phyloP scores from a whole-genome alignment of 2,888 invertebrate genomes.

The Bedellia somnulentella region DNA sequence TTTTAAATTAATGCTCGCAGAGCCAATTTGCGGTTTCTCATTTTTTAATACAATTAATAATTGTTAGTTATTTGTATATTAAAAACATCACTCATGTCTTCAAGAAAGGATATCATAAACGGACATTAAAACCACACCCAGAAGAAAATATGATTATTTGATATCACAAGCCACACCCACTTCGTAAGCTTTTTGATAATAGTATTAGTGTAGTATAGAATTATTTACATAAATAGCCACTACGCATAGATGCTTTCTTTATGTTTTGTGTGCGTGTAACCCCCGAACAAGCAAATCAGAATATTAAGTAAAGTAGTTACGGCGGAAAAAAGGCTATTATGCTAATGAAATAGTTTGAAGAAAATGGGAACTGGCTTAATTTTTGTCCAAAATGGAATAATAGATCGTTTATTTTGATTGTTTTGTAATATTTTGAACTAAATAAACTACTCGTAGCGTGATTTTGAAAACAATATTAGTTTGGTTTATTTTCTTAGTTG shows the following conservation, averaged over 20 bases:
- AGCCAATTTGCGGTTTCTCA: constrained; percentile 17
- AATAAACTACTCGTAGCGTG: constrained; percentile 2
- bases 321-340: constrained; percentile 58
- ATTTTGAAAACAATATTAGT: too few relatives aligned
- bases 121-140: constrained; percentile 33
- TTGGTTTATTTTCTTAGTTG: too few relatives aligned
- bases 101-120: constrained; percentile 13
- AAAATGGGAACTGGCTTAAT: constrained; percentile 55
- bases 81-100: neutral
- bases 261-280: constrained; percentile 57
- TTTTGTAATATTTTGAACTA: too few relatives aligned
- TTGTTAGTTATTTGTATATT: constrained; percentile 12
- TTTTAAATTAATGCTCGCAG: constrained; percentile 29
- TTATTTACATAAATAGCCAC: constrained; percentile 58
- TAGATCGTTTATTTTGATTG: constrained; percentile 45
- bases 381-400: constrained; percentile 42
- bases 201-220: constrained; percentile 46
- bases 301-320: constrained; percentile 58
- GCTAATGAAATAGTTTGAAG: constrained; percentile 59
- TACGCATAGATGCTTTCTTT: constrained; percentile 55
- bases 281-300: constrained; percentile 45
- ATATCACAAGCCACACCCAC: constrained; percentile 32
- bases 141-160: constrained; percentile 32
- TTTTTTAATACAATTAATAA: constrained; percentile 29
- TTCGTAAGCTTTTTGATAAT: constrained; percentile 41